Conservation (phyloP, 2,888 invertebrate genomes). For the Drosophila paranaensis region DNA sequence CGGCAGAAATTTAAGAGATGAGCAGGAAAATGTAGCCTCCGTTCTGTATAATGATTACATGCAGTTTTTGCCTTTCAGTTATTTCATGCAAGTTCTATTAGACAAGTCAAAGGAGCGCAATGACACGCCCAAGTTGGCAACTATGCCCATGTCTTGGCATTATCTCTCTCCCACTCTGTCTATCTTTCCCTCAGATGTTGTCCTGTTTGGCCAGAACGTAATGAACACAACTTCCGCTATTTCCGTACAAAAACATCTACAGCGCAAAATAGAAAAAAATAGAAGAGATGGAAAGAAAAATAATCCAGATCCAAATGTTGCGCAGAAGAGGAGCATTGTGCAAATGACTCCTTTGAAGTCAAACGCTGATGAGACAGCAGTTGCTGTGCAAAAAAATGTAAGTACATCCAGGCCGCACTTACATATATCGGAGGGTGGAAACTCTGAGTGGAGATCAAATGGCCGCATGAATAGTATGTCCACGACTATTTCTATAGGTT, state of each 20-base stretch:
- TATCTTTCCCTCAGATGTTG: not conserved
- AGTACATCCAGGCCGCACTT: not conserved
- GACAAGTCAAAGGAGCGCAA: slow-evolving; percentile 42
- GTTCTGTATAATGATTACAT: slow-evolving; percentile 66
- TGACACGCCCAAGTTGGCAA: slow-evolving; percentile 48
- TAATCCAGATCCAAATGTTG: slow-evolving; percentile 7
- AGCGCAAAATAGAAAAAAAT: slow-evolving; percentile 13
- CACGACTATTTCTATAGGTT: slow-evolving; percentile 29
- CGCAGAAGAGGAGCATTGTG: slow-evolving; percentile 54
- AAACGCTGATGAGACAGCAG: slow-evolving; percentile 76
- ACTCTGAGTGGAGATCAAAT: slow-evolving; percentile 31
- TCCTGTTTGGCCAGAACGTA: slow-evolving; percentile 76
- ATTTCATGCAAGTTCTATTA: slow-evolving; percentile 46
- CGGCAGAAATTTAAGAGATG: slow-evolving; percentile 18
- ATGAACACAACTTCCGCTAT: slow-evolving; percentile 75
- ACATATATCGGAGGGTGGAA: slow-evolving; percentile 33
- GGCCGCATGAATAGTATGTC: slow-evolving; percentile 40
- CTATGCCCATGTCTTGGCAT: slow-evolving; percentile 41
- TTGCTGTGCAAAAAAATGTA: slow-evolving; percentile 59
- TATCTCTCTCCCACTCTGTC: not conserved
- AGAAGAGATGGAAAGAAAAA: not conserved
- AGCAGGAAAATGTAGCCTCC: slow-evolving; percentile 37
- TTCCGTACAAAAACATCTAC: slow-evolving; percentile 48
- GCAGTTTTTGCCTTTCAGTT: slow-evolving; percentile 54
- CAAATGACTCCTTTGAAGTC: slow-evolving; percentile 78